A percentile compares a stretch with the other conserved stretches of the same genome.
These are phyloP conservation scores for Nipponacmea schrenckii DNA, from an alignment of 2,888 invertebrate species.

Conservation along the genomic window DNA sequence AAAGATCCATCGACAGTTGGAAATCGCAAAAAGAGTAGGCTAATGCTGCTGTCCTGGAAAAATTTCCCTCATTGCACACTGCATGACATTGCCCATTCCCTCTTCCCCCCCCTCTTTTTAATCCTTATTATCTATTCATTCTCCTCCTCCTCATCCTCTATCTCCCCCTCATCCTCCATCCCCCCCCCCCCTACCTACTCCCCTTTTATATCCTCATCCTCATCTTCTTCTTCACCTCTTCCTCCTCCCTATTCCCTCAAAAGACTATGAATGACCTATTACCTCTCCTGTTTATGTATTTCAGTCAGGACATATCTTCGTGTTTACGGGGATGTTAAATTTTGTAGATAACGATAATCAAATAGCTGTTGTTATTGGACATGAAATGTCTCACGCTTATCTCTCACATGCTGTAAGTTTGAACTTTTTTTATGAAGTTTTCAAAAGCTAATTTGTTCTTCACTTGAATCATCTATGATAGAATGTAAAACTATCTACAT, in stretches of 20 bases:
- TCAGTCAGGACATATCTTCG: conserved; percentile 74
- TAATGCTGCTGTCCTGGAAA: no score
- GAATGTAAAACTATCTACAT: no score
- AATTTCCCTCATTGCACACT: no score
- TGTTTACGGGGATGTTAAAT: conserved; percentile 72
- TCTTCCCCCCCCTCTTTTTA: not conserved
- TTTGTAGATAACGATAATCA: conserved; percentile 70
- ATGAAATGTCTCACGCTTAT: conserved; percentile 75
- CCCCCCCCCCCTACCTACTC: not conserved
- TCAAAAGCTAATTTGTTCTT: no score
- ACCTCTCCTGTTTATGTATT: conserved; percentile 31
- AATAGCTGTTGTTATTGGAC: conserved; percentile 72
- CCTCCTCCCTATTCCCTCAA: not conserved
- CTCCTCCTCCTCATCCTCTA: not conserved
- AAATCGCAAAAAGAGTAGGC: no score
- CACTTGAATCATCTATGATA: no score
- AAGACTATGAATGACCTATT: no score
- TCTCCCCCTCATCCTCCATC: not conserved
- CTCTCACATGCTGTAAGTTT: conserved; percentile 71
- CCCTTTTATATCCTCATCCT: not conserved
- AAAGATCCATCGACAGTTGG: no score
- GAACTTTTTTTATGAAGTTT: no score
- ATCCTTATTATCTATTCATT: not conserved
- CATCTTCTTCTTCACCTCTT: not conserved
- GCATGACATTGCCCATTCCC: no score